Conservation (phyloP, 2,888 invertebrate species). For the Molanna angustata region DNA sequence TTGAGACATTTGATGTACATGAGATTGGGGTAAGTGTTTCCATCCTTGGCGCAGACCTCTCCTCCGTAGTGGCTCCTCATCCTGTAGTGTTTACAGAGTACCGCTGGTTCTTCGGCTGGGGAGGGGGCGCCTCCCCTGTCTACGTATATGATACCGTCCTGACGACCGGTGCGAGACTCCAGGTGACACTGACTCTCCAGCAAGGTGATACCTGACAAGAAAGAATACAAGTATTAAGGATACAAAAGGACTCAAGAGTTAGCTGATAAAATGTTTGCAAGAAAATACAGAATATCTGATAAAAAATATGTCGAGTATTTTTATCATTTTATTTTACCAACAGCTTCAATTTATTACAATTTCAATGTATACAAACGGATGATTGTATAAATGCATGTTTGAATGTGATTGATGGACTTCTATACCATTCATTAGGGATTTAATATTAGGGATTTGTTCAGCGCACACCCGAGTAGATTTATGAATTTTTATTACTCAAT, state of each 20-base stretch:
- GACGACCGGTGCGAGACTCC: not conserved
- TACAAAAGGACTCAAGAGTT: not conserved
- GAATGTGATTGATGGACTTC: too few relatives aligned
- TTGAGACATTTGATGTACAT: slow-evolving; percentile 32
- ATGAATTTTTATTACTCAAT: too few relatives aligned
- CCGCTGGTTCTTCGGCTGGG: not conserved
- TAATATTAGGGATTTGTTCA: too few relatives aligned
- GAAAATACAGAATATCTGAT: not conserved
- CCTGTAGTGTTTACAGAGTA: slow-evolving; percentile 20
- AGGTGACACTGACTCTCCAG: not conserved
- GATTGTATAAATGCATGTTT: too few relatives aligned
- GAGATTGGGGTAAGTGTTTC: slow-evolving; percentile 32
- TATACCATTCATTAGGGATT: too few relatives aligned
- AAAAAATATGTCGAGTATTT: not conserved
- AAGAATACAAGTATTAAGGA: too few relatives aligned
- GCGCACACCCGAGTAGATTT: too few relatives aligned
- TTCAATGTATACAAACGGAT: too few relatives aligned
- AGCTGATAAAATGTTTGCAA: not conserved
- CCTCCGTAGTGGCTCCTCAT: slow-evolving; percentile 23
- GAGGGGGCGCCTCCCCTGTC: slow-evolving; percentile 2
- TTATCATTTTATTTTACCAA: too few relatives aligned
- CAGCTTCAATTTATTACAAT: too few relatives aligned
- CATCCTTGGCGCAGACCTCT: slow-evolving; percentile 33
- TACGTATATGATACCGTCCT: slow-evolving; percentile 16
- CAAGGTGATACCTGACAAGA: slow-evolving; percentile 1